Evolutionary conservation across 2,113 vertebrate species (phyloP).

Genomic region (Parus major): DNA sequence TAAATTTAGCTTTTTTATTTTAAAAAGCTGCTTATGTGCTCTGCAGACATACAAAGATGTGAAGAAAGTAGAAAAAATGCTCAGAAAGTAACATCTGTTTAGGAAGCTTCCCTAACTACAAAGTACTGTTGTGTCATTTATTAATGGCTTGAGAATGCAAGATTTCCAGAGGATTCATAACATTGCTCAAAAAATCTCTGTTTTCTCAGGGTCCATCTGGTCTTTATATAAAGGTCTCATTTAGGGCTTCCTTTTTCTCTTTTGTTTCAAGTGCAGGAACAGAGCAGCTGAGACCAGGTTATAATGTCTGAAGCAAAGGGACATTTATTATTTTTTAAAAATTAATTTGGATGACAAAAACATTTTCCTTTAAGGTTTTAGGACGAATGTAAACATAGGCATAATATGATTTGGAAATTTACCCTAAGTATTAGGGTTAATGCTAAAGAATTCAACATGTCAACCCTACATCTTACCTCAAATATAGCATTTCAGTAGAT

Average conservation of each 20-base stretch:
- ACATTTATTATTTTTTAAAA: not conserved
- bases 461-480: not conserved
- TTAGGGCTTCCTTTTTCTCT: not conserved
- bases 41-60: slow-evolving; percentile 24
- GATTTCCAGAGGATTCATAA: not conserved
- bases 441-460: not conserved
- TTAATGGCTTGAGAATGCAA: not conserved
- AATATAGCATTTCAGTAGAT: not conserved
- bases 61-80: not conserved
- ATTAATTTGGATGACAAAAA: not conserved
- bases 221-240: not conserved
- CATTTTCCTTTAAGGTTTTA: not conserved
- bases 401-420: not conserved
- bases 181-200: not conserved
- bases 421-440: not conserved
- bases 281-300: not conserved
- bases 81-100: slow-evolving; percentile 20
- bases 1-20: slow-evolving; percentile 50
- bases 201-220: not conserved
- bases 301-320: not conserved
- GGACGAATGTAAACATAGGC: not conserved
- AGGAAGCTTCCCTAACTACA: not conserved
- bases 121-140: not conserved
- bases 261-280: not conserved
- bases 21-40: slow-evolving; percentile 35